Percentiles rank a stretch among this genome's conserved stretches.
These are phyloP conservation scores for Sebastolobus alascanus DNA, from an alignment of 2,797 vertebrate genomes.

Conservation along the genomic window DNA sequence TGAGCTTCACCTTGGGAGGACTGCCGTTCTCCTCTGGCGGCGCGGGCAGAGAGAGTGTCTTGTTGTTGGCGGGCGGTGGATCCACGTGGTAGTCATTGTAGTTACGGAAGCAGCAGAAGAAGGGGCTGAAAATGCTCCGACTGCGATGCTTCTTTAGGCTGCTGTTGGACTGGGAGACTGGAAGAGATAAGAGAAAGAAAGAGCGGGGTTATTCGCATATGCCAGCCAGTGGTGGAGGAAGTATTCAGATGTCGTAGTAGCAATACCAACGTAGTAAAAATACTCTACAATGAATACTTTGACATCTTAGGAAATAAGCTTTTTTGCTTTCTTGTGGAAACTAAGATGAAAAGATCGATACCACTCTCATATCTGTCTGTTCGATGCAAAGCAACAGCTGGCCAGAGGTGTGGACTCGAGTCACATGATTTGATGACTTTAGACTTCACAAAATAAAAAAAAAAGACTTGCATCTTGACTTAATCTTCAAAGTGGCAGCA, in stretches of 20 bases:
- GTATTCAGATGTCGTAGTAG: neutral
- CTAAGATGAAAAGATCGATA: too few relatives aligned
- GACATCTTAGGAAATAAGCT: too few relatives aligned
- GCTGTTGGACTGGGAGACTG: conserved; percentile 96
- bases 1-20: conserved; percentile 91
- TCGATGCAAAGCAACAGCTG: neutral
- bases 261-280: neutral
- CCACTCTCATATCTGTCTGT: neutral
- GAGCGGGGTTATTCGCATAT: neutral
- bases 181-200: conserved; percentile 36
- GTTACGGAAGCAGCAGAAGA: conserved; percentile 99
- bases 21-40: conserved; percentile 94
- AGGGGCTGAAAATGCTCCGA: conserved; percentile 97
- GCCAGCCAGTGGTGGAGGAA: neutral
- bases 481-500: too few relatives aligned
- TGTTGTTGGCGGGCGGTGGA: conserved; percentile 88
- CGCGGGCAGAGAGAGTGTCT: conserved; percentile 88
- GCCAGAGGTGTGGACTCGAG: too few relatives aligned
- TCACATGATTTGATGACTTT: too few relatives aligned
- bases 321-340: too few relatives aligned
- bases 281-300: too few relatives aligned
- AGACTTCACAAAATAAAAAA: too few relatives aligned
- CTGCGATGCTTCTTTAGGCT: conserved; percentile 96
- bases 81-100: conserved; percentile 97
- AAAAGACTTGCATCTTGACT: too few relatives aligned